Evolutionary conservation across 1,140 invertebrate species (phyloP), one percentile per base, ranked within the genome.

Genomic region (Aphelenchoides fujianensis): DNA sequence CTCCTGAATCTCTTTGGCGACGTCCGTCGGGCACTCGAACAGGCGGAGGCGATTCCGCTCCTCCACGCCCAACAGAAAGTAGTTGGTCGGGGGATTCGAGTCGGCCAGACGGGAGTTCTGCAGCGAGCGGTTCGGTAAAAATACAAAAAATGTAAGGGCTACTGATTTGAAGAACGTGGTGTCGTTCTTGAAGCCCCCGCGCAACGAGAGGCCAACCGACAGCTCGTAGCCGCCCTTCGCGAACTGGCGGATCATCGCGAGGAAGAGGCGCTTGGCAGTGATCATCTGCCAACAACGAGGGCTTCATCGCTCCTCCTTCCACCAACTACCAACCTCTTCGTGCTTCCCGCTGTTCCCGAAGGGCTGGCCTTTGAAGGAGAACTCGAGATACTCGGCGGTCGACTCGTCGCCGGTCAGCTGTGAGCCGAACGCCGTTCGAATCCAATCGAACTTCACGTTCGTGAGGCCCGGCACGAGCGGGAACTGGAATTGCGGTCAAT

Each of bases 61-160:
- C 53, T 66, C 63, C 3, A 48, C 36, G 53, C 63, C 23, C 9
- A 66, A 12, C 31, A 66, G 31, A 37, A 66, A 66, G 63, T 66
- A 66, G 1, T 66, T 37, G 2, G 63, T 36, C 31, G 59, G 59
- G 0, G 16, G 59, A 48, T 12, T n/a, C n/a, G n/a, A n/a, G n/a
- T n/a, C n/a, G n/a, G n/a, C n/a, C n/a, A n/a, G 41, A 1, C 52
- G 2, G 52, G 52, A 53, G 19, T n/a, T n/a, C n/a, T n/a, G n/a
- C n/a, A n/a, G 27, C 19, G 27, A 19, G 2, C 27, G 52, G 19
- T 53, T 48, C n/a, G 12, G n/a, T 48, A 12, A n/a, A 48, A 12
- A 23, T 53, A 53, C 19, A 1, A 2, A 53, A 53, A 23, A 19
- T 53, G 19, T 2, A 19, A 1, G n/a, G n/a, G n/a, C n/a, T 36